phyloP scores from a whole-genome alignment of 1,140 invertebrate genomes.

The Lycorma delicatula region DNA sequence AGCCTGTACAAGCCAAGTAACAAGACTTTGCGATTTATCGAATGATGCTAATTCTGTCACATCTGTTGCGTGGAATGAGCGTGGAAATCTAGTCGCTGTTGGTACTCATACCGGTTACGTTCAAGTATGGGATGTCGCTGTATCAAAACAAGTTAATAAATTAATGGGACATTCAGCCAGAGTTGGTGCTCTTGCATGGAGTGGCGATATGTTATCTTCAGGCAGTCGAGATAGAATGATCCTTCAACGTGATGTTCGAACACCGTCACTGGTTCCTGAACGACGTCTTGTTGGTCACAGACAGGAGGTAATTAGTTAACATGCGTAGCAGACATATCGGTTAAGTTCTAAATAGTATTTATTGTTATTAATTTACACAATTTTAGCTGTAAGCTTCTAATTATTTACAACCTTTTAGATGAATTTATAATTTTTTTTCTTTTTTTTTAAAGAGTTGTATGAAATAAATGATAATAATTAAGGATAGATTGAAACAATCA shows the following conservation, averaged over 20 bases:
- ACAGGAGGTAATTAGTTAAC: conserved; percentile 60
- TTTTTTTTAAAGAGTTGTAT: too few species aligned
- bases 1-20: conserved; percentile 97
- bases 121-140: conserved; percentile 94
- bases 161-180: conserved; percentile 87
- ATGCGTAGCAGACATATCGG: too few species aligned
- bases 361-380: too few species aligned
- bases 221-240: conserved; percentile 93
- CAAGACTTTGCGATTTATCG: conserved; percentile 90
- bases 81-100: conserved; percentile 87
- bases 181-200: conserved; percentile 95
- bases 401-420: too few species aligned
- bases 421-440: too few species aligned
- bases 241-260: conserved; percentile 87
- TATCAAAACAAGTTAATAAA: conserved; percentile 86
- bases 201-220: conserved; percentile 92
- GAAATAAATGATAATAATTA: too few species aligned
- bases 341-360: too few species aligned
- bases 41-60: conserved; percentile 92
- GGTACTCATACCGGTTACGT: conserved; percentile 96
- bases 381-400: too few species aligned
- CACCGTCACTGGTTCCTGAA: conserved; percentile 63
- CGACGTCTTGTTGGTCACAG: conserved; percentile 80
- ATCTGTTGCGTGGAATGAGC: conserved; percentile 97
- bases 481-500: too few species aligned